phyloP scores from a whole-genome alignment of 2,797 vertebrate genomes.

The Merluccius polli region DNA sequence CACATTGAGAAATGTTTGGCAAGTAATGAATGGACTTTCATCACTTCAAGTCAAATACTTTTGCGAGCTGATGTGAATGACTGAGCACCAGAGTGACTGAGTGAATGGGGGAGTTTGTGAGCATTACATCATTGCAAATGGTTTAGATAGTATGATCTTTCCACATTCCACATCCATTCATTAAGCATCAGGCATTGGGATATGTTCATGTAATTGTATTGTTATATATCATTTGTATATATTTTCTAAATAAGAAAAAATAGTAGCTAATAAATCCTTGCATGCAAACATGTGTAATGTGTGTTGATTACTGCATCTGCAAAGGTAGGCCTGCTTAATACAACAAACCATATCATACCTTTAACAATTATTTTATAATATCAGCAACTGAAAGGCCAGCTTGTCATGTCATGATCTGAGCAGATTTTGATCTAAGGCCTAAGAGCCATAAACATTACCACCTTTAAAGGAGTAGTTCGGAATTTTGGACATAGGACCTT shows the following conservation, averaged over 20 bases:
- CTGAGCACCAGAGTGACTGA: too few relatives aligned
- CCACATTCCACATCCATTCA: too few relatives aligned
- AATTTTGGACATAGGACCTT: too few relatives aligned
- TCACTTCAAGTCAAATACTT: too few relatives aligned
- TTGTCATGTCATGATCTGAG: neutral
- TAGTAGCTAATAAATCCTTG: neutral
- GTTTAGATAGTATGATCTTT: too few relatives aligned
- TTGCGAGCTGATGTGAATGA: too few relatives aligned
- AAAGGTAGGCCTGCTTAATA: neutral
- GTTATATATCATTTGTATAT: neutral
- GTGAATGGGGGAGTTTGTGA: too few relatives aligned
- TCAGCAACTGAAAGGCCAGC: neutral
- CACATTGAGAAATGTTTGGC: too few relatives aligned
- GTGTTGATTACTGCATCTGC: neutral
- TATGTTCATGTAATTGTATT: neutral
- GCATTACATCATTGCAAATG: too few relatives aligned
- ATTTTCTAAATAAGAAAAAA: neutral
- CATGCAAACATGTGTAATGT: neutral
- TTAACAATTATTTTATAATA: neutral
- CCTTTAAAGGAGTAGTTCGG: too few relatives aligned
- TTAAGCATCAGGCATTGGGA: neutral
- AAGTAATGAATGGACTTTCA: too few relatives aligned
- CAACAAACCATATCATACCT: neutral
- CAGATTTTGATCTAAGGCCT: neutral
- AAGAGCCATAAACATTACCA: neutral